Base-by-base conservation (phyloP, 2,797 vertebrate genomes). In the Coracias cyanogaster region DNA sequence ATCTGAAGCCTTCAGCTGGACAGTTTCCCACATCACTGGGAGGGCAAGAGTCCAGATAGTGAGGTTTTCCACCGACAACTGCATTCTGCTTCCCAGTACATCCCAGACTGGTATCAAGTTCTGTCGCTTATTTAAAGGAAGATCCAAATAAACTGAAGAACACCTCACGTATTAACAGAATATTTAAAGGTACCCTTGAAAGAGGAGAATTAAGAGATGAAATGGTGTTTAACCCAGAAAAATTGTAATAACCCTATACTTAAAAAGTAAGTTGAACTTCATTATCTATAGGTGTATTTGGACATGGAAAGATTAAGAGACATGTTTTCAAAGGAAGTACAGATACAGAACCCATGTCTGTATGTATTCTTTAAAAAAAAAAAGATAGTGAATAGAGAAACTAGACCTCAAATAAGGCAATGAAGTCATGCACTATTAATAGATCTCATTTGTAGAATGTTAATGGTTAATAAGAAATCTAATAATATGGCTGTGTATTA, bases 391-490 rank as follows among this genome's bases (percentile, higher is more conserved):
- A 92, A 65, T 22, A 85, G 20, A 67, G 73, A 91, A 86, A 74
- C 15, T 33, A 69, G 45, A 73, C 73, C 84, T 92, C 74, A 71
- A 82, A 72, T 67, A 55, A 80, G 26, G 29, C 35, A 93, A 31
- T 48, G 52, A 95, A 95, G 25, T 57, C 4, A 79, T 1, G 1
- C 10, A 57, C 79, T 90, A 87, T 67, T 82, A 89, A 78, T n/a
- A 85, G 67, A 82, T 69, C 85, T 85, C 74, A 94, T 87, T 28
- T 90, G 57, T 61, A 89, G n/a, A 92, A 70, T 35, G 14, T 37
- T 82, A 90, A 87, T 89, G 43, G 61, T 85, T 95, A 95, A 89
- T 85, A 96, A 85, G 33, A 85, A 91, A 74, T 87, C 33, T 70
- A 96, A 88, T 88, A 87, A 69, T 43, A 61, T n/a, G 26, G 25